Conservation (phyloP, 2,113 vertebrate species). For the Spea multiplicata region DNA sequence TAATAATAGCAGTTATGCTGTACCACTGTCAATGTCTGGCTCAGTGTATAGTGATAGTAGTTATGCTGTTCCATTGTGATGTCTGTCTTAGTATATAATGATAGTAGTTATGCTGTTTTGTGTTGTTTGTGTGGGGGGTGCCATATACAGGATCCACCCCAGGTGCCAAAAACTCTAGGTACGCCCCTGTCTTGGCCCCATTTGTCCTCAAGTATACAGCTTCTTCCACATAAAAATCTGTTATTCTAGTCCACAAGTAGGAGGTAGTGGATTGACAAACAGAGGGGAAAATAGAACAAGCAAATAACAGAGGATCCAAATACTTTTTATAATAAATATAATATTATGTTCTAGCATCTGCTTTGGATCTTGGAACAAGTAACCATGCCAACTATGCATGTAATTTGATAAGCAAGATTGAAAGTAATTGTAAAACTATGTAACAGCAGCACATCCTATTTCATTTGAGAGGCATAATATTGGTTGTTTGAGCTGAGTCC, state of each 20-base stretch:
- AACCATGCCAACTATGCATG: conserved; percentile 44
- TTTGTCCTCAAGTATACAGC: not conserved
- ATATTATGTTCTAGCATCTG: conserved; percentile 43
- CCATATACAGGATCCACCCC: too few relatives aligned
- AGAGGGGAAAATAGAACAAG: conserved; percentile 2
- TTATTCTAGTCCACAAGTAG: not conserved
- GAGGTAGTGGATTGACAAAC: not conserved
- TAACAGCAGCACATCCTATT: conserved; percentile 31
- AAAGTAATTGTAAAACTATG: conserved; percentile 43
- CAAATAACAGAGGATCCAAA: conserved; percentile 24
- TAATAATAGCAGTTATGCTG: too few relatives aligned
- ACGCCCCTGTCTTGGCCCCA: not conserved
- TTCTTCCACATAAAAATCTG: not conserved
- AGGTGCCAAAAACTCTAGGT: too few relatives aligned
- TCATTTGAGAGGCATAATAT: conserved; percentile 32
- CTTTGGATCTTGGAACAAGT: conserved; percentile 34
- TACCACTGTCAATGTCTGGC: too few relatives aligned
- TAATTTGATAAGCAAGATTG: conserved; percentile 43
- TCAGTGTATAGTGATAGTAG: too few relatives aligned
- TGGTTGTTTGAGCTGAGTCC: conserved; percentile 27
- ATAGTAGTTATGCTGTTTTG: too few relatives aligned
- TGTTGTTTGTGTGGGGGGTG: too few relatives aligned
- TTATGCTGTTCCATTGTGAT: too few relatives aligned
- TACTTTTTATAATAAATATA: conserved; percentile 26
- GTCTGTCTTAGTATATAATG: too few relatives aligned